These are phyloP conservation scores for Paracanthobrama guichenoti DNA, from an alignment of 2,113 vertebrate genomes.

Conservation along the genomic window DNA sequence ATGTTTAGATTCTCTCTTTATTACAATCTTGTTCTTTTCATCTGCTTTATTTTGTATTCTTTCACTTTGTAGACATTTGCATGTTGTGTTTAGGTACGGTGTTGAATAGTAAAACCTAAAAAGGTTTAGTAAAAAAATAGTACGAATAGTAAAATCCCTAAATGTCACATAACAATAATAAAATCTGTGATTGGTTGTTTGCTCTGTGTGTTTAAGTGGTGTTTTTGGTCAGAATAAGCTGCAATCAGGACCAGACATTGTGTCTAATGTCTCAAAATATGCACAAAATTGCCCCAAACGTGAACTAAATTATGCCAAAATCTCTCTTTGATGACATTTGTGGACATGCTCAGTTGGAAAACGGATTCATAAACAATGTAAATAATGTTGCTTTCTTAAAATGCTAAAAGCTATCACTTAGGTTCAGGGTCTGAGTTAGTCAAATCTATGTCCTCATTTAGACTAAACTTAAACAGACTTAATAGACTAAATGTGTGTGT, in stretches of 20 bases:
- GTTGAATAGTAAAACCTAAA: background rate
- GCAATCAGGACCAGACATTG: background rate
- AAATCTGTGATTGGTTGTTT: background rate
- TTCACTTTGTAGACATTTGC: constrained; percentile 69
- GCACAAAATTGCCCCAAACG: background rate
- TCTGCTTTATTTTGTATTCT: constrained; percentile 81
- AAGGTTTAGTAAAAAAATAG: too few relatives aligned
- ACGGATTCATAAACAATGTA: background rate
- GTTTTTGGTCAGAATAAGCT: background rate
- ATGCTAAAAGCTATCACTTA: background rate
- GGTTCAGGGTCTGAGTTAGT: background rate
- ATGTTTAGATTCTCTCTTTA: constrained; percentile 87
- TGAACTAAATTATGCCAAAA: background rate
- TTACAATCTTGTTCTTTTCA: constrained; percentile 92
- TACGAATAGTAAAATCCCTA: background rate
- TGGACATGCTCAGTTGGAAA: background rate
- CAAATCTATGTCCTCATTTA: background rate
- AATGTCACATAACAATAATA: background rate
- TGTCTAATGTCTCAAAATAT: background rate
- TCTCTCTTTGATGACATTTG: background rate
- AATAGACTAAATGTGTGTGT: background rate
- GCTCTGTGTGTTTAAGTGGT: background rate
- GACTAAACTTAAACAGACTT: too few relatives aligned
- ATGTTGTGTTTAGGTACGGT: background rate
- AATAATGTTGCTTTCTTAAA: background rate